Percentiles rank a stretch among this genome's conserved stretches.
phyloP scores from a whole-genome alignment of 2,113 vertebrate species.

The Calyptommatus sinebrachiatus region DNA sequence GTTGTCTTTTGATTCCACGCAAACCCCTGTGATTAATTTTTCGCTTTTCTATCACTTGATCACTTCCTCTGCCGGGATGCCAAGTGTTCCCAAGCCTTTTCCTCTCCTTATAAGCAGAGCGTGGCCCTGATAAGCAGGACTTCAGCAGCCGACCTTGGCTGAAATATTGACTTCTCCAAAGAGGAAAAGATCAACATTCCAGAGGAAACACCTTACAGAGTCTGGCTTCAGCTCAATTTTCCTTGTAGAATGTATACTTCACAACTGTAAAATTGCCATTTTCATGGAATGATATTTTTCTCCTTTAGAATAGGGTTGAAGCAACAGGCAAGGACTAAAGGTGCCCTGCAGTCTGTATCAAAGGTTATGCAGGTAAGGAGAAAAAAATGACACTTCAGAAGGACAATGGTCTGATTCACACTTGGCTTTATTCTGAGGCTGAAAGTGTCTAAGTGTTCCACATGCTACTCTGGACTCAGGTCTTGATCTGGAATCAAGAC shows the following conservation, averaged over 20 bases:
- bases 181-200: not conserved
- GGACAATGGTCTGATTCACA: not conserved
- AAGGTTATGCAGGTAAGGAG: not conserved
- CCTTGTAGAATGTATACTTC: slow-evolving; percentile 11
- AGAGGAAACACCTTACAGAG: slow-evolving; percentile 17
- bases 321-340: not conserved
- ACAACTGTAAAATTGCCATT: not conserved
- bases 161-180: not conserved
- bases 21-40: not conserved
- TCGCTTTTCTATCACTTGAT: accelerated
- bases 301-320: not conserved
- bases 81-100: not conserved
- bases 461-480: too few relatives aligned
- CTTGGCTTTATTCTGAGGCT: too few relatives aligned
- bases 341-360: not conserved
- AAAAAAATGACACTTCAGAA: not conserved
- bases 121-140: not conserved
- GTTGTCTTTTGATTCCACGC: accelerated
- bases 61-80: not conserved
- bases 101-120: not conserved
- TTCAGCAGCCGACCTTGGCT: not conserved
- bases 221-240: slow-evolving; percentile 27
- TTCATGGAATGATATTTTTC: not conserved
- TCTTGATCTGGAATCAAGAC: too few relatives aligned
- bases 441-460: too few relatives aligned